Evolutionary conservation across 2,888 invertebrate species (phyloP), one percentile per base, ranked within the genome.

Genomic region (Temnothorax rugatulus): DNA sequence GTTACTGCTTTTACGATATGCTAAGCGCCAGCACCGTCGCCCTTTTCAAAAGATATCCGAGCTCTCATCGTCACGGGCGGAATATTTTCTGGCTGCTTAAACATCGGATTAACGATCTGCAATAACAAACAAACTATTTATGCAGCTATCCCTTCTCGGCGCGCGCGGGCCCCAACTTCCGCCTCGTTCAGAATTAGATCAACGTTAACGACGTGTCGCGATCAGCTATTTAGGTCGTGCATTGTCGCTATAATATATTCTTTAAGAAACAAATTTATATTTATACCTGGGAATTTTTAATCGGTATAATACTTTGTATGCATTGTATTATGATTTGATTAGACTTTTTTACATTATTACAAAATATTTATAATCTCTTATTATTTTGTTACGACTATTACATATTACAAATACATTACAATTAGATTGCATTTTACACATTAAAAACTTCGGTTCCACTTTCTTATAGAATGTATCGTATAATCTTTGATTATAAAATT

Each of bases 1-100:
- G 74, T 85, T 71, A 81, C 86, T 13, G 85, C 89, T 92, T 92
- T 93, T 92, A 92, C 91, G 92, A 93, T 93, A 93, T 92, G 92
- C 93, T 92, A 92, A 93, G 89, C 90, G 88, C 77, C 87, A 83
- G 61, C 52, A 79, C 71, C 57, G 38, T 81, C 87, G 74, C 87
- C 88, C 89, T 89, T 88, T 87, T 87, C 68, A 88, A 81, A 81
- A 87, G 87, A 88, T 89, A 92, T 91, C 91, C 89, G 87, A 91
- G 90, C 88, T 89, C 91, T 90, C 89, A 87, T 85, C 89, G 75
- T 83, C 71, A 85, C 66, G 83, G 76, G 77, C 84, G 81, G 84
- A 87, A 88, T 87, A 92, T 92, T 92, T 91, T 91, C 92, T 87
- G 88, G 86, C 84, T 88, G 86, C 90, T 91, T 92, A 86, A 82